These are phyloP conservation scores for Smutsia temminckii DNA, from an alignment of 2,797 vertebrate genomes.

Conservation along the genomic window DNA sequence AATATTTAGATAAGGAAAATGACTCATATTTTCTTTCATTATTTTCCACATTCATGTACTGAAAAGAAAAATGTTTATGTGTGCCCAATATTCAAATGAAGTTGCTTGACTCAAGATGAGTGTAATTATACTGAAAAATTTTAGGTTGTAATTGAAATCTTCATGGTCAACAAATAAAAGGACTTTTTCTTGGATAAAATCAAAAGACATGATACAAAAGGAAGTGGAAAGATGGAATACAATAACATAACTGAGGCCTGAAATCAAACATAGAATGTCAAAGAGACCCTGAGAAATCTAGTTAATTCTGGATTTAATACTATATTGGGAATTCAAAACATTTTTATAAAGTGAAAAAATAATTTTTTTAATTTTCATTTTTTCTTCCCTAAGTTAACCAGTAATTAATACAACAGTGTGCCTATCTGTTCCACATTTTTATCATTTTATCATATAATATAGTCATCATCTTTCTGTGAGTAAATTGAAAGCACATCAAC, in stretches of 20 bases:
- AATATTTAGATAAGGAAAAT: background rate
- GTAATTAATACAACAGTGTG: background rate
- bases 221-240: background rate
- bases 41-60: background rate
- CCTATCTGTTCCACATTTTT: background rate
- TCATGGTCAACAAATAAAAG: background rate
- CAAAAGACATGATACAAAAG: background rate
- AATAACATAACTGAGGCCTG: background rate
- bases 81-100: background rate
- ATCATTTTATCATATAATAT: background rate
- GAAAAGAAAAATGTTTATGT: background rate
- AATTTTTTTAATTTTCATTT: background rate
- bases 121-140: background rate
- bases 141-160: constrained; percentile 1
- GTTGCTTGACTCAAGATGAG: background rate
- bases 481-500: constrained; percentile 38
- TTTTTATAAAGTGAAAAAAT: background rate
- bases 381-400: background rate
- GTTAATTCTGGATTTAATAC: background rate
- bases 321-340: background rate
- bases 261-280: constrained; percentile 11
- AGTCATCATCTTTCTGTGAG: background rate
- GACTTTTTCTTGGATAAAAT: background rate
- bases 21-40: background rate
- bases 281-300: background rate